Base-by-base conservation (phyloP, 1,140 invertebrate species). In the Drosophila serrata region DNA sequence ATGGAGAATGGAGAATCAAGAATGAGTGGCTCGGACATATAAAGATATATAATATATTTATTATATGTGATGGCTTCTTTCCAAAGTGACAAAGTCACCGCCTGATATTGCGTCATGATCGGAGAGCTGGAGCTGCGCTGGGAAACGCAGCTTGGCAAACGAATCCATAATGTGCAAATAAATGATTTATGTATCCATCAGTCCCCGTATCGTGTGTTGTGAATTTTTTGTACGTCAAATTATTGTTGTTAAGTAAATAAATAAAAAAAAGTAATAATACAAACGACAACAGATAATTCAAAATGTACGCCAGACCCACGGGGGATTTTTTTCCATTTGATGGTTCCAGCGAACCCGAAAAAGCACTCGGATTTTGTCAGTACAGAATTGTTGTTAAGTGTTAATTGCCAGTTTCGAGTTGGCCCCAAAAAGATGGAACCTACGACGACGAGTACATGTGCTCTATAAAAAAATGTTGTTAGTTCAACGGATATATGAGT, bases 151-250 rank as follows among this genome's bases (percentile, higher is more conserved):
- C 57, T 51, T 53, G 31, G 31, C 43, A 37, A 42, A 42, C 35
- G 61, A 22, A 58, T 63, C 72, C 46, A 76, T 75, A 62, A 56
- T 78, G 73, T 65, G 75, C 72, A 77, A 60, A 68, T 49, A 72
- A 78, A 70, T 79, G 65, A 79, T 79, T 79, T 78, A 72, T 79
- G 75, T 78, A 72, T 48, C 58, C 67, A 57, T 70, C 65, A 46
- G 33, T 24, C 35, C 39, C 24, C 35, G 29, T 27, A 51, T 37
- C 56, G 42, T 60, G 75, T 43, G 75, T 77, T 77, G 74, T 77
- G 75, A 77, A 68, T 56, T 67, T 43, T 75, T 64, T 55, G 22
- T 77, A 60, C 57, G 40, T 77, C 37, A 60, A 59, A 46, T 77
- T 51, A 69, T 70, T 48, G 43, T 35, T 78, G 43, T 35, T 78